Evolutionary conservation across 2,113 vertebrate species (phyloP), one percentile per base, ranked within the genome.

Genomic region (Lophochroa leadbeateri): DNA sequence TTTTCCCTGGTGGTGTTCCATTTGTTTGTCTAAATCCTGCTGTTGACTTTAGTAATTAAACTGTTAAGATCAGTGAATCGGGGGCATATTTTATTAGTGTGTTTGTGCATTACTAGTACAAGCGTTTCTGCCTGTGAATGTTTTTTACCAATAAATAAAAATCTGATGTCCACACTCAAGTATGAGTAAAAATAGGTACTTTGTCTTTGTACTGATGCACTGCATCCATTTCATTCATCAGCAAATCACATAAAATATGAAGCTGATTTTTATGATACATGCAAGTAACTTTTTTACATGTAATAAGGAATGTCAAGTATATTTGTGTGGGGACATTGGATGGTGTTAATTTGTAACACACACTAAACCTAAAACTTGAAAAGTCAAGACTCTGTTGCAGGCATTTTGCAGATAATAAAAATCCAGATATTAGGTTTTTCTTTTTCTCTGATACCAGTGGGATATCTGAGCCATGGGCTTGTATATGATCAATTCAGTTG

Each of bases 391-490:
- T 67, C 39, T 71, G 10, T 17, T 84, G 49, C 23, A 83, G 29
- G 21, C 78, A 47, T 84, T 96, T 94, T 81, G 39, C 57, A 79
- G 78, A 61, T 50, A 90, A 74, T 69, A 92, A 82, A 84, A 78
- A 52, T n/a, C 7, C 4, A 3, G 25, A 37, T 24, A 33, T 68
- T 71, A 86, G 53, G 50, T 77, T 61, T 94, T 74, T 72, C 55
- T 84, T 90, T 82, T 44, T n/a, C 14, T 12, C 8, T 67, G 31
- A 55, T 77, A 60, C 41, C 47, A 33, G 57, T 25, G 58, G 52
- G 65, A 52, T 89, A 64, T 35, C 17, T 39, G 37, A 84, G 53
- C 47, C 16, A 57, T 57, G 57, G 28, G 23, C 31, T 85, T 43
- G 70, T 28, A 18, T 52, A 16, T 9, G 18, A 82, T 87, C 75